Conservation (phyloP, 37 sponge, comb jelly and placozoan genomes). For the Axinella damicornis region DNA sequence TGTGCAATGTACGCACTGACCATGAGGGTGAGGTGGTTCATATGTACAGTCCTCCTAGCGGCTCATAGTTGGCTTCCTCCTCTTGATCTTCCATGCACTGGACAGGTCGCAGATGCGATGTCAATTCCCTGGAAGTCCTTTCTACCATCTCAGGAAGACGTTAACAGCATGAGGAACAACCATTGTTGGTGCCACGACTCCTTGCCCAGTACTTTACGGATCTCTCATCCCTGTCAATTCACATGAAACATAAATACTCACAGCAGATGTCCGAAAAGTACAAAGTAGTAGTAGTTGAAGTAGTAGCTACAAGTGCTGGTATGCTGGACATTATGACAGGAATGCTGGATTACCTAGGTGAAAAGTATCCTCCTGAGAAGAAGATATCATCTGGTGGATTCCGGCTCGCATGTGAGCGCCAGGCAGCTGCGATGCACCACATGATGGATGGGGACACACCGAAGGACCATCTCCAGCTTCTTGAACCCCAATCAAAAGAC, state of each 20-base stretch:
- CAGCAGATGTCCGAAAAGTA: conserved; percentile 33
- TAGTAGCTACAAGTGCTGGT: conserved; percentile 7
- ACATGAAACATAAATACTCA: conserved; percentile 27
- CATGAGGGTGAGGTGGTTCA: conserved; percentile 5
- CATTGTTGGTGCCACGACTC: conserved; percentile 6
- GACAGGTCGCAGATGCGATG: not conserved
- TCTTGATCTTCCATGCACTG: not conserved
- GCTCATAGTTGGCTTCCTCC: conserved; percentile 12
- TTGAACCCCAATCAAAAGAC: conserved; percentile 40
- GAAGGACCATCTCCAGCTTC: conserved; percentile 8
- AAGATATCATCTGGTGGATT: conserved; percentile 20
- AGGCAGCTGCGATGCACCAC: conserved; percentile 14
- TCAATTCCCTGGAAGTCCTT: not conserved
- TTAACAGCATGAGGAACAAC: not conserved
- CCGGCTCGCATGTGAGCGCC: conserved; percentile 27
- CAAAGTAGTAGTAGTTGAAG: conserved; percentile 33
- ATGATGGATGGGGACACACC: conserved; percentile 33
- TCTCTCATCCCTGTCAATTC: not conserved
- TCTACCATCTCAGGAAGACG: conserved; percentile 16
- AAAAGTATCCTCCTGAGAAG: not conserved
- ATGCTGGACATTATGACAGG: conserved; percentile 45
- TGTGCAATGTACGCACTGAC: conserved; percentile 28
- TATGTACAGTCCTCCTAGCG: conserved; percentile 47
- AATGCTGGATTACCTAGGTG: conserved; percentile 21
- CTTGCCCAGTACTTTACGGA: conserved; percentile 1